phyloP scores from a whole-genome alignment of 2,888 invertebrate genomes.

The Tetragnatha montana region DNA sequence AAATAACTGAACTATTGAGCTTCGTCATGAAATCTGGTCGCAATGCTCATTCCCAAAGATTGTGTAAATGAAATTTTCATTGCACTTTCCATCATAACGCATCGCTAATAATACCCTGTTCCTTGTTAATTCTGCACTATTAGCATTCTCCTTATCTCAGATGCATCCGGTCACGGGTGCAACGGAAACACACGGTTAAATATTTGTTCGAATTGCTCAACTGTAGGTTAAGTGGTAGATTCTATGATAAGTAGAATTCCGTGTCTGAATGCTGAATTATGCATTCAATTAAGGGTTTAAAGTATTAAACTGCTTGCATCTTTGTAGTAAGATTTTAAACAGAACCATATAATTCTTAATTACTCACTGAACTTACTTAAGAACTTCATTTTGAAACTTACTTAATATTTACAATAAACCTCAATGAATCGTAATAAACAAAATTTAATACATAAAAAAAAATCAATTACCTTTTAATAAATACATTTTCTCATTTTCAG shows the following conservation, averaged over 20 bases:
- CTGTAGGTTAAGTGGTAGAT: background rate
- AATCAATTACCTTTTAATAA: too few species aligned
- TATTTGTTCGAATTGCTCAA: background rate
- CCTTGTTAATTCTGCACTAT: background rate
- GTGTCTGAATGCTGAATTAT: background rate
- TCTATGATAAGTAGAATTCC: background rate
- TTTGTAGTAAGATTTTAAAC: too few species aligned
- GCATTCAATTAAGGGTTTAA: too few species aligned
- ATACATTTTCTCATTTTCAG: too few species aligned
- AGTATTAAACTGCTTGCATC: too few species aligned
- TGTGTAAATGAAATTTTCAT: background rate
- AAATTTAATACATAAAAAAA: too few species aligned
- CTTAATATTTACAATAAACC: too few species aligned
- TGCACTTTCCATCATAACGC: background rate
- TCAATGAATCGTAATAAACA: too few species aligned
- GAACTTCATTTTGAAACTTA: too few species aligned
- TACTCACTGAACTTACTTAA: too few species aligned
- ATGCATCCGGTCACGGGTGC: background rate
- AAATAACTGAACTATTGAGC: background rate
- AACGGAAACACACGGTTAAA: background rate
- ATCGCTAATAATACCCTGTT: background rate
- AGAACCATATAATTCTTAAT: too few species aligned
- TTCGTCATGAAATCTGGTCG: background rate
- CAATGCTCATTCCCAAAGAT: background rate
- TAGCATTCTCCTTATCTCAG: background rate